phyloP scores from a whole-genome alignment of 2,113 vertebrate genomes.

The Australoheros scitulus region DNA sequence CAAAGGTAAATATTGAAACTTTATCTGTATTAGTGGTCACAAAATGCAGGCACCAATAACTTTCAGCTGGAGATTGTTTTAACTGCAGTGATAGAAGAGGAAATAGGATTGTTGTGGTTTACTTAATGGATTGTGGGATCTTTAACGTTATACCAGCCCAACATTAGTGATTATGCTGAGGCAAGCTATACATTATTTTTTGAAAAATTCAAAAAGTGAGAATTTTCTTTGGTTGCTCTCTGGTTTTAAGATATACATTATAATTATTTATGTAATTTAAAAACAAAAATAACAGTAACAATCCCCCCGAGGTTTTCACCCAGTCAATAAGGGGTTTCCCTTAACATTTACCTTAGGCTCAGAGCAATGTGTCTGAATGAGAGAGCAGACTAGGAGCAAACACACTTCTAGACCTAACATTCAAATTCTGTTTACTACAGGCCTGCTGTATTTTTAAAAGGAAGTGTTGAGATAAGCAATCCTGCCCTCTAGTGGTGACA shows the following conservation, averaged over 20 bases:
- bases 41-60: conserved; percentile 57
- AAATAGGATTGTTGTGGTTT: conserved; percentile 37
- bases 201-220: not conserved
- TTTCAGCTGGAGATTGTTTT: conserved; percentile 33
- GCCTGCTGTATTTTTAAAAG: not conserved
- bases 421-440: not conserved
- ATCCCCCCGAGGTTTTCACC: not conserved
- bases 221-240: fast-evolving
- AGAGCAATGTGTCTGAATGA: not conserved
- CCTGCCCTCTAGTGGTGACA: conserved; percentile 60
- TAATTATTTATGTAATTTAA: not conserved
- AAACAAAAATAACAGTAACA: not conserved
- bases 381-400: not conserved
- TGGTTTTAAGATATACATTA: not conserved
- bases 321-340: fast-evolving
- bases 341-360: fast-evolving
- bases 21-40: conserved; percentile 61
- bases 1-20: conserved; percentile 72
- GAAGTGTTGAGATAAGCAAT: conserved; percentile 31
- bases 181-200: not conserved
- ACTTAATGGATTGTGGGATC: conserved; percentile 2
- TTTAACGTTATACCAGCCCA: not conserved
- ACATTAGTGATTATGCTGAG: not conserved
- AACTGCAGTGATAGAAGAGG: not conserved
- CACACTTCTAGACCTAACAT: not conserved